Evolutionary conservation across 2,797 vertebrate genomes (phyloP).

Genomic region (Cynodonichthys magdalenae): DNA sequence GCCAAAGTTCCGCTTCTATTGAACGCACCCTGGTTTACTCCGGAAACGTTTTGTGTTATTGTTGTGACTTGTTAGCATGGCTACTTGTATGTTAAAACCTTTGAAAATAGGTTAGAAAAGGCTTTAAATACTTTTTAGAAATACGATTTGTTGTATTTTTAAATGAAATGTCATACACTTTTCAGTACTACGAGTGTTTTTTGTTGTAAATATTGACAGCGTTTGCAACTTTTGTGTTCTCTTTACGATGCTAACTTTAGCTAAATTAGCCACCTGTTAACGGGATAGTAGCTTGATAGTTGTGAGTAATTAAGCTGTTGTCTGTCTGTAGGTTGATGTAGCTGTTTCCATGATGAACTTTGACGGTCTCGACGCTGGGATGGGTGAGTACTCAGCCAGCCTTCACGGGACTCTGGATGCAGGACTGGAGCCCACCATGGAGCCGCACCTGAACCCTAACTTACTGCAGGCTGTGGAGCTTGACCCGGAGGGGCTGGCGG

Average conservation of each 20-base stretch:
- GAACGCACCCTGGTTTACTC: slow-evolving; percentile 45
- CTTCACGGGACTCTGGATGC: slow-evolving; percentile 81
- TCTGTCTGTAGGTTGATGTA: slow-evolving; percentile 41
- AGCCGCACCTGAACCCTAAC: slow-evolving; percentile 87
- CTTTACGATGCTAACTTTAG: slow-evolving; percentile 24
- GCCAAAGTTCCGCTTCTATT: slow-evolving; percentile 5
- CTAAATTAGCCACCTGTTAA: neutral
- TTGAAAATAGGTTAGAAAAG: slow-evolving; percentile 46
- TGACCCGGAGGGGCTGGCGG: slow-evolving; percentile 85
- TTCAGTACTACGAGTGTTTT: neutral
- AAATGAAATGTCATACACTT: neutral
- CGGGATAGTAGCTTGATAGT: too few relatives aligned
- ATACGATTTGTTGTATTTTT: neutral
- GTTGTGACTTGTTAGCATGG: slow-evolving; percentile 72
- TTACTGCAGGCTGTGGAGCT: slow-evolving; percentile 92
- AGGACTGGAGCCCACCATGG: slow-evolving; percentile 87
- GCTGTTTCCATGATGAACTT: slow-evolving; percentile 88
- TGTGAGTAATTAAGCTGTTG: neutral
- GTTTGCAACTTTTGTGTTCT: neutral
- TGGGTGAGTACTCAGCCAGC: slow-evolving; percentile 86
- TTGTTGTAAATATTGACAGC: neutral
- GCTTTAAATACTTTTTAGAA: neutral
- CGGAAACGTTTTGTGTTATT: slow-evolving; percentile 73
- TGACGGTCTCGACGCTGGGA: slow-evolving; percentile 88
- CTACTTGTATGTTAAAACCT: neutral